Percentiles rank a stretch among this genome's conserved stretches.
phyloP scores from a whole-genome alignment of 2,113 vertebrate genomes.

The Dinomys branickii region DNA sequence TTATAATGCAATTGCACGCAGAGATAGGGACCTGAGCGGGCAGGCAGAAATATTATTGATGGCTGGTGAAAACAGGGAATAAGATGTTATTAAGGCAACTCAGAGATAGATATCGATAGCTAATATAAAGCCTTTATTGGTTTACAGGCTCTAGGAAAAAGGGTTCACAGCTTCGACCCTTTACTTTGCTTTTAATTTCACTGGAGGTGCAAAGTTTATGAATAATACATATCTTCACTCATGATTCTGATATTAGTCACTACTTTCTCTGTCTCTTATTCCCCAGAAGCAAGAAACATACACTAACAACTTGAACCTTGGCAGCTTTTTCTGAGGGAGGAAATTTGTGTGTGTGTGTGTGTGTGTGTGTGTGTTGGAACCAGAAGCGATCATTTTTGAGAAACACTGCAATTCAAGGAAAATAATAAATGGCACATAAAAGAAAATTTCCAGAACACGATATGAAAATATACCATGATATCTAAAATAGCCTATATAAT shows the following conservation, averaged over 20 bases:
- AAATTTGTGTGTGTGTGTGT: constrained; percentile 42
- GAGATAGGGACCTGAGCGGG: constrained; percentile 88
- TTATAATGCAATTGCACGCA: constrained; percentile 92
- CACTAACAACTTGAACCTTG: constrained; percentile 73
- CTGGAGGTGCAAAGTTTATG: constrained; percentile 89
- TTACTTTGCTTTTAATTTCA: constrained; percentile 93
- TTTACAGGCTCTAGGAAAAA: constrained; percentile 91
- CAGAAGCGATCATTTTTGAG: constrained; percentile 20
- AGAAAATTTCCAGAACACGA: neutral
- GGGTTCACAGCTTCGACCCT: constrained; percentile 89
- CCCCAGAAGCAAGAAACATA: constrained; percentile 79
- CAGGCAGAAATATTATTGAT: constrained; percentile 93
- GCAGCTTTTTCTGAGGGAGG: constrained; percentile 69
- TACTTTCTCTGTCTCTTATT: constrained; percentile 83
- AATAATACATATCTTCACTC: constrained; percentile 90
- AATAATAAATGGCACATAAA: constrained; percentile 50
- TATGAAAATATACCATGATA: neutral
- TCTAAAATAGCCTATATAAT: neutral
- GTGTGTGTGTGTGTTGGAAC: constrained; percentile 1
- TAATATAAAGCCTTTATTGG: constrained; percentile 94
- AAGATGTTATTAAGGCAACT: constrained; percentile 93
- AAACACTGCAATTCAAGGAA: constrained; percentile 15
- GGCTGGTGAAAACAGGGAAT: constrained; percentile 92
- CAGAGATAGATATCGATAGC: constrained; percentile 93
- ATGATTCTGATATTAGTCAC: constrained; percentile 89